Base-by-base conservation (phyloP, 2,113 vertebrate genomes). In the Centrocercus urophasianus region DNA sequence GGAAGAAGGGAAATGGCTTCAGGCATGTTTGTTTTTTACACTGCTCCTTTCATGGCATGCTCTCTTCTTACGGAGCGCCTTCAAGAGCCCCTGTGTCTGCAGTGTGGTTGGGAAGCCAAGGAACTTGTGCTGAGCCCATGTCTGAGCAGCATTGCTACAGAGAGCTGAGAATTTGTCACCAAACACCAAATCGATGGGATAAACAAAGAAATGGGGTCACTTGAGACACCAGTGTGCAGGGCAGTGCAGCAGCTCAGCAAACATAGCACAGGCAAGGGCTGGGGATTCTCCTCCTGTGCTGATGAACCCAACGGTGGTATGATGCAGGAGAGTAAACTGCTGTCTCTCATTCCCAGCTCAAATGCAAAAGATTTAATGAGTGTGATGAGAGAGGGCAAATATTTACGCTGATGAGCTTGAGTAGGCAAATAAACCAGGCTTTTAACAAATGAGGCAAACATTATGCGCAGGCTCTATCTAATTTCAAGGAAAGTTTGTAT, bases 371-470 rank as follows among this genome's bases (percentile, higher is more conserved):
- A 18, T 74, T 93, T 94, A 94, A 95, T 50, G 85, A 91, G 65
- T 5, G 24, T 21, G 13, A 81, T 0, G 1, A 92, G 74, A 54
- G 78, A 78, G 89, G 83, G 75, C 78, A 96, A 95, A 95, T 96
- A 95, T 95, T 96, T 89, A 86, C 92, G 70, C 34, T 47, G 78
- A 88, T 84, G 80, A 92, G 81, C 88, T 96, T 69, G 74, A 93
- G 93, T 61, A 38, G 89, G 76, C 91, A 96, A 95, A 94, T 64
- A 97, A 94, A 92, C 4, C 43, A 22, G 85, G 74, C 78, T 48
- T 69, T 73, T 86, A 95, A 36, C 66, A 72, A 65, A 66, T 28
- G 84, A 56, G n/a, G 75, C 79, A 88, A 90, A 67, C 36, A 11
- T 38, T 32, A 70, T 22, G 69, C 54, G 2, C 25, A 16, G 65